Percentiles rank a stretch among this genome's conserved stretches.
These are phyloP conservation scores for Megamerina dolium DNA, from an alignment of 2,888 invertebrate genomes.

Conservation along the genomic window DNA sequence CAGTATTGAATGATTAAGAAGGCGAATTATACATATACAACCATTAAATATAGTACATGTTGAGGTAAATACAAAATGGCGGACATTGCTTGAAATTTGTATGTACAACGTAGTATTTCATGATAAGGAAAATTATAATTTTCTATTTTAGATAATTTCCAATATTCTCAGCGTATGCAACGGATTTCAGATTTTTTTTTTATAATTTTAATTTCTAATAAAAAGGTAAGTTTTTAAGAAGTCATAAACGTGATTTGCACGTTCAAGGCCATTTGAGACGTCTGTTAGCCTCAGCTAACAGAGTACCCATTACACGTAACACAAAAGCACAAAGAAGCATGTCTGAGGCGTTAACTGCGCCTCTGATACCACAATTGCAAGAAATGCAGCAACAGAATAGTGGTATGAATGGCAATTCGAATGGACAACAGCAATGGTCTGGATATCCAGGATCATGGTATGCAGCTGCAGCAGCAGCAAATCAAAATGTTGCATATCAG, in stretches of 20 bases:
- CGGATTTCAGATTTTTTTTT: too few species aligned
- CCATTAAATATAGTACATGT: not conserved
- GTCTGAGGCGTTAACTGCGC: slow-evolving; percentile 39
- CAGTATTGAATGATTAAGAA: too few species aligned
- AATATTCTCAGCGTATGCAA: too few species aligned
- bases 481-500: slow-evolving; percentile 29
- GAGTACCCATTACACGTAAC: too few species aligned
- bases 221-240: slow-evolving; percentile 27
- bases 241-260: too few species aligned
- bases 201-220: too few species aligned
- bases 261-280: slow-evolving; percentile 3
- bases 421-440: slow-evolving; percentile 27
- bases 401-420: slow-evolving; percentile 16
- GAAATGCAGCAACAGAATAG: slow-evolving; percentile 40
- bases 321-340: slow-evolving; percentile 22
- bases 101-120: not conserved
- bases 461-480: too few species aligned
- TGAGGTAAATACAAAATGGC: slow-evolving; percentile 14
- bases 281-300: too few species aligned
- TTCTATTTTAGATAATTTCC: too few species aligned
- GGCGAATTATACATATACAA: too few species aligned
- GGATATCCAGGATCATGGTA: slow-evolving; percentile 30
- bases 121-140: not conserved
- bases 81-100: slow-evolving; percentile 1
- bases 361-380: slow-evolving; percentile 43